Evolutionary conservation across 2,888 invertebrate species (phyloP).

Genomic region (Netelia virgata): DNA sequence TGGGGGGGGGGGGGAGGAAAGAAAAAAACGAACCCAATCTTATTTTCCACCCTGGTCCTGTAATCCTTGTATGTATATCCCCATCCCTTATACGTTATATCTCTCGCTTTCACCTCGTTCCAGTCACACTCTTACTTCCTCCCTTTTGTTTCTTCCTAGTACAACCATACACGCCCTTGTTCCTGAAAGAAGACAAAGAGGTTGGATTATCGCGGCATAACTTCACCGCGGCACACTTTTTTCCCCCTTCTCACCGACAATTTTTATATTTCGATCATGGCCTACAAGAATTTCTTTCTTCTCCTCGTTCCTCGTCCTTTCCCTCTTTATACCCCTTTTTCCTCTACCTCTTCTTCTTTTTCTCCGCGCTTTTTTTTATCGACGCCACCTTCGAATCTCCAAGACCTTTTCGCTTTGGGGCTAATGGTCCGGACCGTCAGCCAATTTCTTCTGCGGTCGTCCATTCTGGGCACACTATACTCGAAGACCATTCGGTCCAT

Average conservation of each 20-base stretch:
- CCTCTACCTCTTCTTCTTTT: neutral
- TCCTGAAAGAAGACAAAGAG: conserved; percentile 63
- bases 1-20: neutral
- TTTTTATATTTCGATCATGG: conserved; percentile 63
- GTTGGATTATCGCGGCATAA: conserved; percentile 66
- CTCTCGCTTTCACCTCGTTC: conserved; percentile 9
- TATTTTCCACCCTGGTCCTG: conserved; percentile 65
- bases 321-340: conserved; percentile 1
- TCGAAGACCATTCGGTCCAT: conserved; percentile 36
- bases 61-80: conserved; percentile 60
- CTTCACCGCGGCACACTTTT: conserved; percentile 55
- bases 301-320: conserved; percentile 3
- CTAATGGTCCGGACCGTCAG: conserved; percentile 49
- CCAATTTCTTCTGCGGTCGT: conserved; percentile 52
- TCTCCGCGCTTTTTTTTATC: conserved; percentile 7
- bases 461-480: conserved; percentile 34
- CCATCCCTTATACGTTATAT: conserved; percentile 42
- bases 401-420: conserved; percentile 43
- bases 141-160: conserved; percentile 52
- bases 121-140: conserved; percentile 17
- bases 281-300: conserved; percentile 36
- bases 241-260: conserved; percentile 19
- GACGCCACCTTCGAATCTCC: conserved; percentile 50
- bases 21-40: conserved; percentile 61
- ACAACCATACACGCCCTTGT: conserved; percentile 31